Conservation (phyloP, 2,797 vertebrate species). For the Enteromius viviparus region DNA sequence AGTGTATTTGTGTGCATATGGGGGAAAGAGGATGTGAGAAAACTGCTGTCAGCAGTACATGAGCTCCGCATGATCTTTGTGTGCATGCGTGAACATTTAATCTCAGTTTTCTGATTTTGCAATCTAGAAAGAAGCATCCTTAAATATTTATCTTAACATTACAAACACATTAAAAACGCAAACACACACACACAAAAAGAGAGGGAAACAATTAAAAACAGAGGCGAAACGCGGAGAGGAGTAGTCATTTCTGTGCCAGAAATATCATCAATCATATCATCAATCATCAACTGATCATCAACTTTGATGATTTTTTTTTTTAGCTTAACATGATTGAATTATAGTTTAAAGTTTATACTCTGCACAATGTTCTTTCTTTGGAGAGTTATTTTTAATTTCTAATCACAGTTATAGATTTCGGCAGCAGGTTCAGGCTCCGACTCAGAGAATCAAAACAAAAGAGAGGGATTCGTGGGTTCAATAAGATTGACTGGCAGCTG, state of each 20-base stretch:
- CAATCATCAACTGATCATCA: too few relatives aligned
- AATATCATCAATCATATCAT: background rate
- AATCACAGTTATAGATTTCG: slow-evolving; percentile 1
- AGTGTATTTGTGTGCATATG: slow-evolving; percentile 20
- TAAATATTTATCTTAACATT: background rate
- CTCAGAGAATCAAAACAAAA: slow-evolving; percentile 24
- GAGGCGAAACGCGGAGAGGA: background rate
- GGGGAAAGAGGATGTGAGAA: background rate
- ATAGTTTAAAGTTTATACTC: background rate
- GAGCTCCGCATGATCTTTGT: slow-evolving; percentile 2
- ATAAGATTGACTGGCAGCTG: slow-evolving; percentile 35
- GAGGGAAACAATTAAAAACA: background rate
- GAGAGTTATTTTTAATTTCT: background rate
- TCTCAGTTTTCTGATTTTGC: background rate
- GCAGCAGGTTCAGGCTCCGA: background rate
- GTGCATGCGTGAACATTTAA: background rate
- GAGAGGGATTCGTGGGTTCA: slow-evolving; percentile 18
- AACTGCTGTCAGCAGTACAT: background rate
- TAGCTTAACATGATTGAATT: background rate
- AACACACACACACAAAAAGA: background rate
- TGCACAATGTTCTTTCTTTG: background rate
- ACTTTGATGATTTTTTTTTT: background rate
- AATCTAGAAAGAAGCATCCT: background rate
- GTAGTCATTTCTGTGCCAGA: background rate
- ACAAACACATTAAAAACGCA: too few relatives aligned